These are phyloP conservation scores for Ia io DNA, from an alignment of 2,113 vertebrate genomes.

Conservation along the genomic window DNA sequence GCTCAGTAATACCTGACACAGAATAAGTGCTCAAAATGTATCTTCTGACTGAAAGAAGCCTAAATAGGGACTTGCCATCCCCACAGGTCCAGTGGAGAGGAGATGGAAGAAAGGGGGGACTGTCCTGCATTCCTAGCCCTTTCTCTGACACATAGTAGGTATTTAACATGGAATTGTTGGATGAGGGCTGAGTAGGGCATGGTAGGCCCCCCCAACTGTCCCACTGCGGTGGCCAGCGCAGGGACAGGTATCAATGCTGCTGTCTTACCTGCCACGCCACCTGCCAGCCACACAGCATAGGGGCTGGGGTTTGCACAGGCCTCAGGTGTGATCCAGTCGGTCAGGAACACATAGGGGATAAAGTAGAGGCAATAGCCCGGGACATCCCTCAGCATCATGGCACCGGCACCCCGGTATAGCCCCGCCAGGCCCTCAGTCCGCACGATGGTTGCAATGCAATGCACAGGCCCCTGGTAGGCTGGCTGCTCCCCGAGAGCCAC, in stretches of 20 bases:
- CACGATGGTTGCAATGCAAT: conserved; percentile 91
- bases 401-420: conserved; percentile 89
- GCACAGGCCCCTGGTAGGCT: conserved; percentile 89
- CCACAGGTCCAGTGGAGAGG: background rate
- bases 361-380: conserved; percentile 96
- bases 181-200: background rate
- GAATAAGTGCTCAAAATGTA: background rate
- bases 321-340: conserved; percentile 87
- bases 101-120: background rate
- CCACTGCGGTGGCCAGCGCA: background rate
- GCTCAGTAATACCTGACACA: background rate
- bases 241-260: rapidly evolving
- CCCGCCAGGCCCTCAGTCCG: conserved; percentile 90
- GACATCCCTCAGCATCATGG: conserved; percentile 94
- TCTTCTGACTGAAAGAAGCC: background rate
- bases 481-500: conserved; percentile 75
- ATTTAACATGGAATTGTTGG: background rate
- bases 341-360: conserved; percentile 91
- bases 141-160: background rate
- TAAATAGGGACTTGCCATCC: background rate
- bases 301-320: conserved; percentile 79
- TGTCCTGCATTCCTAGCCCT: background rate
- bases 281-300: conserved; percentile 90
- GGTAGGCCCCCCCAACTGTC: background rate
- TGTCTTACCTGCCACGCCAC: conserved; percentile 92